Conservation (phyloP, 2,113 vertebrate species). For the Antennarius striatus region DNA sequence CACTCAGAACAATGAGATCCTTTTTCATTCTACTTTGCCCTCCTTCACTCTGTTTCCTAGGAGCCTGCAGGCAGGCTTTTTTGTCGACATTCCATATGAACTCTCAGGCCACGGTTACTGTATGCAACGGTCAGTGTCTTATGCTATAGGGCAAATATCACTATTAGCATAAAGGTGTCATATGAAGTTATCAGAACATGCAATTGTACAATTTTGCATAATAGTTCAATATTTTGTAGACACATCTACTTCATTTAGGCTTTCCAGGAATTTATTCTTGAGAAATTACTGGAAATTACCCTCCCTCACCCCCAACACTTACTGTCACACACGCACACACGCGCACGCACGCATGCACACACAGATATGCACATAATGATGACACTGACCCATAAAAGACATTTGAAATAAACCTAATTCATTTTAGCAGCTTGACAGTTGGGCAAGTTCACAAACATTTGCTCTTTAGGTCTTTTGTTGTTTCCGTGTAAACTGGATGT, state of each 20-base stretch:
- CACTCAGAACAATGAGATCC: conserved; percentile 74
- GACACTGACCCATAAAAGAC: conserved; percentile 35
- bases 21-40: conserved; percentile 69
- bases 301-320: no score
- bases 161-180: neutral
- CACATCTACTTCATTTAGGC: no score
- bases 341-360: no score
- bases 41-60: conserved; percentile 54
- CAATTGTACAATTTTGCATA: neutral
- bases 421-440: conserved; percentile 53
- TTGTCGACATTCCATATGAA: conserved; percentile 49
- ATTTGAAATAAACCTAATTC: conserved; percentile 53
- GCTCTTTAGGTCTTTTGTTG: conserved; percentile 39
- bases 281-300: no score
- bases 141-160: conserved; percentile 14
- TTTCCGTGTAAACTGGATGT: conserved; percentile 59
- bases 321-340: no score
- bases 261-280: no score
- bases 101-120: conserved; percentile 41
- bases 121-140: conserved; percentile 45
- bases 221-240: no score
- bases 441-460: conserved; percentile 65
- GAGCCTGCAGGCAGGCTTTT: conserved; percentile 51
- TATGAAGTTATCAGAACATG: conserved; percentile 9
- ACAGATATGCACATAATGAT: conserved; percentile 11